Evolutionary conservation across 1,140 invertebrate species (phyloP).

Genomic region (Scaptomyza montana): DNA sequence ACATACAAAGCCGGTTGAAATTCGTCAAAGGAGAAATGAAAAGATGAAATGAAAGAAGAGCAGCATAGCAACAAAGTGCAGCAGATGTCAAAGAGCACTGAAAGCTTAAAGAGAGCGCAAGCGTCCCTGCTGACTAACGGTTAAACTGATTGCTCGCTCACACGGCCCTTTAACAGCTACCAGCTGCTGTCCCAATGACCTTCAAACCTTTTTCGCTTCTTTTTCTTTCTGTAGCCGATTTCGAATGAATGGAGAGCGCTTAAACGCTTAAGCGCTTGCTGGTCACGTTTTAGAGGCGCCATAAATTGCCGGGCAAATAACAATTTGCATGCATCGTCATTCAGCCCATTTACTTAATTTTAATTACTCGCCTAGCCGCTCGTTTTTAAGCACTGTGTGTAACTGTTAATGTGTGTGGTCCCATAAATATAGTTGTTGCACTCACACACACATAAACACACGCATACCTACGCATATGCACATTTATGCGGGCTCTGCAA

Average conservation of each 20-base stretch:
- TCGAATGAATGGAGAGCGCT: slow-evolving; percentile 24
- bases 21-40: neutral
- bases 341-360: slow-evolving; percentile 55
- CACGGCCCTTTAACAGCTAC: too few relatives aligned
- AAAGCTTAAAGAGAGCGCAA: neutral
- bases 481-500: neutral
- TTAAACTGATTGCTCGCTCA: too few relatives aligned
- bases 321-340: slow-evolving; percentile 69
- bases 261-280: slow-evolving; percentile 54
- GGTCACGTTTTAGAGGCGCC: slow-evolving; percentile 76
- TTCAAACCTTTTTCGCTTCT: slow-evolving; percentile 61
- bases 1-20: slow-evolving; percentile 10
- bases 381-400: slow-evolving; percentile 13
- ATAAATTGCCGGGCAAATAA: slow-evolving; percentile 67
- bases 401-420: slow-evolving; percentile 39
- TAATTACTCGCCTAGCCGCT: slow-evolving; percentile 58
- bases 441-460: slow-evolving; percentile 9
- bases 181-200: slow-evolving; percentile 55
- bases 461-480: neutral
- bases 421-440: neutral
- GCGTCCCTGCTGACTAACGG: too few relatives aligned
- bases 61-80: slow-evolving; percentile 25
- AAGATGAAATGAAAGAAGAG: neutral
- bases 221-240: slow-evolving; percentile 6
- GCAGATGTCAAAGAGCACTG: neutral